Conservation (phyloP, 2,888 invertebrate species). For the Diadegma fenestrale region DNA sequence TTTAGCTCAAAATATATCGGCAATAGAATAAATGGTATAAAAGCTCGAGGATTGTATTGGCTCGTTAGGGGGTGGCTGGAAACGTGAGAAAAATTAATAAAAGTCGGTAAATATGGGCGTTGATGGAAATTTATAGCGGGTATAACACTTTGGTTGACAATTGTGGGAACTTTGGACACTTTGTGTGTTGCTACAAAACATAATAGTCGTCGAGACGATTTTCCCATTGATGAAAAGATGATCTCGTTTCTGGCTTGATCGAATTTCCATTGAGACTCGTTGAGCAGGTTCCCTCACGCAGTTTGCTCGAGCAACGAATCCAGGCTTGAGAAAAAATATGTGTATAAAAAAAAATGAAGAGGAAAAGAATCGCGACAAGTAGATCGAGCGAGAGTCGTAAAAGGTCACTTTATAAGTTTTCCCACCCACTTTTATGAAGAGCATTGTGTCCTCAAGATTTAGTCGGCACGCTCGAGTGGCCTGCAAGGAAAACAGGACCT, state of each 20-base stretch:
- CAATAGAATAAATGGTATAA: no score
- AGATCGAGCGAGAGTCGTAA: conserved; percentile 73
- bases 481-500: conserved; percentile 79
- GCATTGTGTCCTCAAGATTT: conserved; percentile 78
- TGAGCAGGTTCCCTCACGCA: neutral
- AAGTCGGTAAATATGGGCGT: conserved; percentile 58
- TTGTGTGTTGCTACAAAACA: neutral
- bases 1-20: no score
- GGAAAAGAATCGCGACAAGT: conserved; percentile 65
- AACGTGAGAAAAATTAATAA: conserved; percentile 67
- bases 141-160: conserved; percentile 35
- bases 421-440: conserved; percentile 78
- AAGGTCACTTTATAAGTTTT: conserved; percentile 81
- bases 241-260: conserved; percentile 56
- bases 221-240: conserved; percentile 36
- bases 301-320: conserved; percentile 13
- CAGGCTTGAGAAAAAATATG: neutral
- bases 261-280: conserved; percentile 54
- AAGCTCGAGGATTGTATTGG: conserved; percentile 7
- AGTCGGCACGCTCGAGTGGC: conserved; percentile 79
- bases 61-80: conserved; percentile 30
- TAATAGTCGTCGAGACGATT: conserved; percentile 30
- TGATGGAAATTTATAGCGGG: conserved; percentile 63
- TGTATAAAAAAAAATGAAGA: conserved; percentile 32
- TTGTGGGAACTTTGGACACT: conserved; percentile 9